Conservation (phyloP, 2,888 invertebrate genomes). For the Catocala sponsa region DNA sequence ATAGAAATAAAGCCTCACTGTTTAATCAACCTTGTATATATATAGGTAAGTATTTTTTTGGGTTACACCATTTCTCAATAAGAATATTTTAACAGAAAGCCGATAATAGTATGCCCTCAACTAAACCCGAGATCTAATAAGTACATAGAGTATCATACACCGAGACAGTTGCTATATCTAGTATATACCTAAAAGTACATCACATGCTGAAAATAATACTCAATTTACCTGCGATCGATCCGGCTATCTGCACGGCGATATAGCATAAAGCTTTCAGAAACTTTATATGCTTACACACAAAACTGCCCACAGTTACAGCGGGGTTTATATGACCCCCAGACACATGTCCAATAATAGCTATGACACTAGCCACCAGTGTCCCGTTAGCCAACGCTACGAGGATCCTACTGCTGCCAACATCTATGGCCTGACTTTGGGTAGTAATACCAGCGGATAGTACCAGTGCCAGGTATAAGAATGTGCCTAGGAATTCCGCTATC, state of each 20-base stretch:
- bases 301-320: constrained; percentile 53
- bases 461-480: constrained; percentile 50
- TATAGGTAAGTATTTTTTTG: no score
- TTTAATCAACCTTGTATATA: no score
- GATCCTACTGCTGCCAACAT: constrained; percentile 14
- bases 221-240: constrained; percentile 53
- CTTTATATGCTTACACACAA: constrained; percentile 54
- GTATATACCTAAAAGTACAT: no score
- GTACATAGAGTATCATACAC: no score
- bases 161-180: no score
- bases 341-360: constrained; percentile 54
- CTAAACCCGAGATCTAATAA: no score
- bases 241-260: constrained; percentile 49
- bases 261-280: constrained; percentile 54
- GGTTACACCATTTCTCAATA: no score
- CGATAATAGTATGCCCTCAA: no score
- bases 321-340: constrained; percentile 62
- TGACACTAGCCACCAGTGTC: constrained; percentile 43
- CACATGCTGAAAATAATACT: no score
- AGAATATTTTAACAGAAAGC: no score
- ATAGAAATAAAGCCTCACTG: no score
- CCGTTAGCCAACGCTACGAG: constrained; percentile 48
- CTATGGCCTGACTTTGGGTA: constrained; percentile 2
- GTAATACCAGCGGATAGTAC: constrained; percentile 34
- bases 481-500: constrained; percentile 53